These are phyloP conservation scores for Rhincodon typus DNA, from an alignment of 2,797 vertebrate species.

Conservation along the genomic window DNA sequence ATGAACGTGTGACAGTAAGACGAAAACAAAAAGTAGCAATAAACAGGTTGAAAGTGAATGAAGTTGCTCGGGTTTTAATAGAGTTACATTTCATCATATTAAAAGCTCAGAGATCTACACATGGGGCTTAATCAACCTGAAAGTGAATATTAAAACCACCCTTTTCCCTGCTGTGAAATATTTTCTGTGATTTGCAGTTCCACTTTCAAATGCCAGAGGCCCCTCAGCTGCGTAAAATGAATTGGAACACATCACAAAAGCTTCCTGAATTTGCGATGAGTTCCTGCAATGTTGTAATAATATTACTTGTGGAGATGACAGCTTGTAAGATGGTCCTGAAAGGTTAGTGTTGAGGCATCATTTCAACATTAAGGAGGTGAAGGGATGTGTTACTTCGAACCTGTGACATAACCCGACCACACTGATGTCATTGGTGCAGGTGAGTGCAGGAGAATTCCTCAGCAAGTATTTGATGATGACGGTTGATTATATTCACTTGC, in stretches of 20 bases:
- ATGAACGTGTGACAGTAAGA: not conserved
- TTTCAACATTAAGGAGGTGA: not conserved
- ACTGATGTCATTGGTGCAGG: not conserved
- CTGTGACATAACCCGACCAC: not conserved
- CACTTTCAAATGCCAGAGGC: not conserved
- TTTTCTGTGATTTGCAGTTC: not conserved
- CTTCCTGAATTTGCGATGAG: not conserved
- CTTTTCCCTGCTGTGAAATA: not conserved
- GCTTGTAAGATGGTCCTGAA: not conserved
- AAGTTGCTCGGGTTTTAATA: not conserved
- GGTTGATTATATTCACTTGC: not conserved
- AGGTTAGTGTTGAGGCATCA: not conserved
- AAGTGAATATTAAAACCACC: not conserved
- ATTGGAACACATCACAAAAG: not conserved
- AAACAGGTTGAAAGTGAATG: not conserved
- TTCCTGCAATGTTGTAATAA: not conserved
- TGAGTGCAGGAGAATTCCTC: not conserved
- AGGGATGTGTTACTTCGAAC: not conserved
- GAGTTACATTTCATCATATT: not conserved
- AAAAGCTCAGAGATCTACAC: not conserved
- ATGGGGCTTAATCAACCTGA: not conserved
- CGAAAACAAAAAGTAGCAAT: not conserved
- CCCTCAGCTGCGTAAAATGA: not conserved
- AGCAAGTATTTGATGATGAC: not conserved
- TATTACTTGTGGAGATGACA: not conserved